phyloP scores from a whole-genome alignment of 1,140 invertebrate genomes.

The Bombus consobrinus region DNA sequence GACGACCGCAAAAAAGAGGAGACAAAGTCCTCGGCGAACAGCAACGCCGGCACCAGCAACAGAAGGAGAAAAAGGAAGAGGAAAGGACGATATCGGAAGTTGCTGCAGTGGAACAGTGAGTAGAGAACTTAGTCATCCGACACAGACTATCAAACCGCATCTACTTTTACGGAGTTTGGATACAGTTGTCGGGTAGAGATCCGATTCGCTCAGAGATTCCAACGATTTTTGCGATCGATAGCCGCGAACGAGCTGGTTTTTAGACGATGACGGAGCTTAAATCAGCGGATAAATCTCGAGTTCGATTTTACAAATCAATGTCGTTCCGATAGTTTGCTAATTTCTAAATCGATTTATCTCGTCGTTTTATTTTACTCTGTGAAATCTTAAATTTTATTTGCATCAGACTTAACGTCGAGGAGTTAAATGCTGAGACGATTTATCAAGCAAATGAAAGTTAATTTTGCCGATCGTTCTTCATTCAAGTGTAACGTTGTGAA shows the following conservation, averaged over 20 bases:
- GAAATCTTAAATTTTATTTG: too few relatives aligned
- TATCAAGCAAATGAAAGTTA: not conserved
- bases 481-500: too few relatives aligned
- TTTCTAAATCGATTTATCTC: too few relatives aligned
- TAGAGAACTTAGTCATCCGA: conserved; percentile 13
- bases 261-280: not conserved
- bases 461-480: too few relatives aligned
- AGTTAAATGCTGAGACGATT: not conserved
- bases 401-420: too few relatives aligned
- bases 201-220: not conserved
- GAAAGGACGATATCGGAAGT: conserved; percentile 33
- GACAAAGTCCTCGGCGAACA: not conserved
- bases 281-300: not conserved
- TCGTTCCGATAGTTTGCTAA: too few relatives aligned
- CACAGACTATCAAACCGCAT: not conserved
- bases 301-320: not conserved
- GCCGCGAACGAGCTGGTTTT: not conserved
- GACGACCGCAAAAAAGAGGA: conserved; percentile 32
- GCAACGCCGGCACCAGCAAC: not conserved
- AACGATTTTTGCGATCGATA: not conserved
- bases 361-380: too few relatives aligned
- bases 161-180: not conserved
- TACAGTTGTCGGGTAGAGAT: not conserved
- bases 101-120: conserved; percentile 34
- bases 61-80: not conserved